A percentile compares a stretch with the other conserved stretches of the same genome.
Conservation (phyloP, 2,888 invertebrate genomes). For the Pogonocherus hispidulus region DNA sequence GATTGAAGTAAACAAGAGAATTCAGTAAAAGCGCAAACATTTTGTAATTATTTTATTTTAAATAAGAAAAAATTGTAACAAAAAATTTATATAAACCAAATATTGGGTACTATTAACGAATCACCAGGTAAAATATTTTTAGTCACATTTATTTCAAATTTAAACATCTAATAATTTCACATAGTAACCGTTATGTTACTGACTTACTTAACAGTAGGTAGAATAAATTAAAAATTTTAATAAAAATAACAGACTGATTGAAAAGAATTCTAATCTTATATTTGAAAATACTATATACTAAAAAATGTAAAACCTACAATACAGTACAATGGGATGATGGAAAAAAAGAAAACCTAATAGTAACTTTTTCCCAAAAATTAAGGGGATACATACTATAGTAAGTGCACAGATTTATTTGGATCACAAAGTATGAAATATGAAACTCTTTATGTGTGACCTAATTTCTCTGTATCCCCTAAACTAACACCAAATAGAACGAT, state of each 20-base stretch:
- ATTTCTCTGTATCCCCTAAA: conserved; percentile 58
- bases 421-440: conserved; percentile 67
- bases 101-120: conserved; percentile 51
- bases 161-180: conserved; percentile 67
- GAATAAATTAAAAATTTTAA: conserved; percentile 57
- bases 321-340: conserved; percentile 53
- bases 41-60: conserved; percentile 52
- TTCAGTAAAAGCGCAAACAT: conserved; percentile 22
- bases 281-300: conserved; percentile 56
- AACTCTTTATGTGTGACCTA: conserved; percentile 52
- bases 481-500: conserved; percentile 61
- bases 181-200: conserved; percentile 61
- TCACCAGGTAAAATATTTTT: conserved; percentile 57
- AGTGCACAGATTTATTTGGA: conserved; percentile 64
- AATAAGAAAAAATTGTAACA: conserved; percentile 52
- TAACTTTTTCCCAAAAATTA: conserved; percentile 35
- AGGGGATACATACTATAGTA: conserved; percentile 57
- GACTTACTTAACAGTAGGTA: conserved; percentile 58
- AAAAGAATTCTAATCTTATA: conserved; percentile 46
- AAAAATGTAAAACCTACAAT: conserved; percentile 60
- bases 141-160: conserved; percentile 68
- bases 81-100: conserved; percentile 50
- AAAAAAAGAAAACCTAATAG: conserved; percentile 40
- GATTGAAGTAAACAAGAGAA: too few species aligned
- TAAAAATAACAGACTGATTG: conserved; percentile 53